These are phyloP conservation scores for Cephus pygmeus DNA, from an alignment of 2,888 invertebrate genomes.

Conservation along the genomic window DNA sequence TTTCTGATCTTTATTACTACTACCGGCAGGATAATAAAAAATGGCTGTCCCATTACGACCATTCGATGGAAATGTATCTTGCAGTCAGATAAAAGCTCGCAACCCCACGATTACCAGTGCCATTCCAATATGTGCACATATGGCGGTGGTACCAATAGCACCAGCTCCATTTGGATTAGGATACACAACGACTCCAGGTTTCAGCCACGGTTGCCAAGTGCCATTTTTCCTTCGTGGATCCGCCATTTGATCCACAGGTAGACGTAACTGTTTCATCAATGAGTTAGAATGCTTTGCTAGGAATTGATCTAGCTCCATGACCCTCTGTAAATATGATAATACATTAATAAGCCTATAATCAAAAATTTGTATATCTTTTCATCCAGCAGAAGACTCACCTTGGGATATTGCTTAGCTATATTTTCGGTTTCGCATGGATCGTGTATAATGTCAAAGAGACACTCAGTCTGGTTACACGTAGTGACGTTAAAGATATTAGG, in stretches of 20 bases:
- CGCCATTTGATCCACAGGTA: constrained; percentile 65
- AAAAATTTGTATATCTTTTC: neutral
- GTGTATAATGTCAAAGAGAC: constrained; percentile 79
- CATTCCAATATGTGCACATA: constrained; percentile 45
- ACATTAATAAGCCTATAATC: neutral
- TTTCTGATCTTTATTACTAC: neutral
- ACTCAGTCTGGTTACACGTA: constrained; percentile 68
- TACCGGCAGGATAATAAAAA: constrained; percentile 12
- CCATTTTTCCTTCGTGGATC: constrained; percentile 79
- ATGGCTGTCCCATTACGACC: constrained; percentile 15
- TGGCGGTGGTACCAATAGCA: constrained; percentile 39
- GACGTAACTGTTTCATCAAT: constrained; percentile 40
- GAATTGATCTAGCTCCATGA: constrained; percentile 44
- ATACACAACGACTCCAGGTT: constrained; percentile 32
- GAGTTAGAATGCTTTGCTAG: constrained; percentile 49
- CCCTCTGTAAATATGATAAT: constrained; percentile 38
- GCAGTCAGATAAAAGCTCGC: constrained; percentile 45
- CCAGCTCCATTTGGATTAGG: constrained; percentile 33
- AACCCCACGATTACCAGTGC: constrained; percentile 39
- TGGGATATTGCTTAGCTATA: constrained; percentile 61
- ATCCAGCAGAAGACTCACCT: constrained; percentile 38
- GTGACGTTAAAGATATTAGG: constrained; percentile 36
- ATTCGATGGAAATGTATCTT: constrained; percentile 27
- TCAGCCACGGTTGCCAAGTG: constrained; percentile 78
- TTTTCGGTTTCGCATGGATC: constrained; percentile 87